These are phyloP conservation scores for Boloria selene DNA, from an alignment of 2,888 invertebrate genomes.

Conservation along the genomic window DNA sequence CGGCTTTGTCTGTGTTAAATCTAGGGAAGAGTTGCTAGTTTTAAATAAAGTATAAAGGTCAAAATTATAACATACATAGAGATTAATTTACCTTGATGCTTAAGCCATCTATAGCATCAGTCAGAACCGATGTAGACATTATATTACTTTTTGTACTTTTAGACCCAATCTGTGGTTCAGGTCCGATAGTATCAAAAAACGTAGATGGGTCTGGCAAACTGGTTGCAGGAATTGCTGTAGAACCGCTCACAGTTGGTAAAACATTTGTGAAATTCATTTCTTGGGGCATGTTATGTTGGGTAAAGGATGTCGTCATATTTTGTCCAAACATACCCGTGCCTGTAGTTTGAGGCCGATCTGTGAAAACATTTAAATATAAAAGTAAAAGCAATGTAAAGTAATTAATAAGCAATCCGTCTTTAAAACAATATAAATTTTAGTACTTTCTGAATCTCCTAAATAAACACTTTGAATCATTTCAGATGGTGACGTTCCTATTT, in stretches of 20 bases:
- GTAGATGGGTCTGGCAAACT: slow-evolving; percentile 76
- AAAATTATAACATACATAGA: too few species aligned
- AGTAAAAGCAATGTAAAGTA: too few species aligned
- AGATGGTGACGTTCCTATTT: slow-evolving; percentile 74
- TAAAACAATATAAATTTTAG: not conserved
- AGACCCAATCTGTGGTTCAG: slow-evolving; percentile 62
- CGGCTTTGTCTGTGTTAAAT: too few species aligned
- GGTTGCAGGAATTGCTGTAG: slow-evolving; percentile 63
- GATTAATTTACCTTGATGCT: slow-evolving; percentile 58
- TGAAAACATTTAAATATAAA: not conserved
- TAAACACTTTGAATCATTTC: slow-evolving; percentile 78
- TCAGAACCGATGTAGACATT: slow-evolving; percentile 54
- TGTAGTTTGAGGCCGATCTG: slow-evolving; percentile 51
- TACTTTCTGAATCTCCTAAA: slow-evolving; percentile 69
- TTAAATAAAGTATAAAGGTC: too few species aligned
- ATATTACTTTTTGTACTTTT: slow-evolving; percentile 50
- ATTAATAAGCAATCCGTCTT: too few species aligned
- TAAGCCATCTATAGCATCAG: slow-evolving; percentile 68
- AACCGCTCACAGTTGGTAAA: slow-evolving; percentile 64
- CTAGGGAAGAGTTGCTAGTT: too few species aligned
- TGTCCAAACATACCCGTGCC: slow-evolving; percentile 54
- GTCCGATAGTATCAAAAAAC: slow-evolving; percentile 76
- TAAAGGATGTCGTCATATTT: slow-evolving; percentile 61
- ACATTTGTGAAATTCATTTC: slow-evolving; percentile 63
- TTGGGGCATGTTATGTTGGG: slow-evolving; percentile 54